Evolutionary conservation across 2,888 invertebrate species (phyloP).

Genomic region (Dromius quadrimaculatus): DNA sequence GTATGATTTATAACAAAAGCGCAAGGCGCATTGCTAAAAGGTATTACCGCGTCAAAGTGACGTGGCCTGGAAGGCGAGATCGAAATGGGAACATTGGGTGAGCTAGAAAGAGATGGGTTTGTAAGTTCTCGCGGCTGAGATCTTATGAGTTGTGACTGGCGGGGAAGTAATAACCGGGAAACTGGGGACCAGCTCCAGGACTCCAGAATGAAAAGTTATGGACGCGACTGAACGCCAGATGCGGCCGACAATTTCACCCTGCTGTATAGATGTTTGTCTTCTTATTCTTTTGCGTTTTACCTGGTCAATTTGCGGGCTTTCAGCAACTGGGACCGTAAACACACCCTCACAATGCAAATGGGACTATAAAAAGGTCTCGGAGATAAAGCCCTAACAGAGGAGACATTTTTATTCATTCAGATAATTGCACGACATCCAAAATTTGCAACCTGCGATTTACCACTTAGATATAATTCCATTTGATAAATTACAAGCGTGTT

Average conservation of each 20-base stretch:
- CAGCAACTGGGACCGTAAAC: conserved; percentile 10
- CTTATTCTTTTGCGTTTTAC: conserved; percentile 42
- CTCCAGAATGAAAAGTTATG: conserved; percentile 50
- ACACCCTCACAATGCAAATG: conserved; percentile 10
- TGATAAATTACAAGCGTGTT: too few species aligned
- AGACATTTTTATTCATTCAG: conserved; percentile 1
- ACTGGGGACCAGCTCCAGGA: conserved; percentile 33
- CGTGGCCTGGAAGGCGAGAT: conserved; percentile 10
- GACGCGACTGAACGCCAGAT: conserved; percentile 45
- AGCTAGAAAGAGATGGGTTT: conserved; percentile 7
- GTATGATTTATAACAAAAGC: conserved; percentile 51
- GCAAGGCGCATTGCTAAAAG: conserved; percentile 51
- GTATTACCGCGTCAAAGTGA: conserved; percentile 50
- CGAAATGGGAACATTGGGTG: neutral
- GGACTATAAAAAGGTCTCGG: neutral
- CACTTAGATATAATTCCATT: too few species aligned
- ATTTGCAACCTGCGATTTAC: too few species aligned
- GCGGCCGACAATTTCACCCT: conserved; percentile 41
- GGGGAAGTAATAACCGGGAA: conserved; percentile 48
- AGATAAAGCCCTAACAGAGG: neutral
- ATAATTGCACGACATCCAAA: neutral
- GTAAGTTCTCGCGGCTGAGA: conserved; percentile 41
- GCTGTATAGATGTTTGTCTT: conserved; percentile 9
- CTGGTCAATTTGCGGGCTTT: conserved; percentile 39
- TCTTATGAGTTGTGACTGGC: conserved; percentile 52